Conservation (phyloP, 2,888 invertebrate genomes). For the Trachelus tabidus region DNA sequence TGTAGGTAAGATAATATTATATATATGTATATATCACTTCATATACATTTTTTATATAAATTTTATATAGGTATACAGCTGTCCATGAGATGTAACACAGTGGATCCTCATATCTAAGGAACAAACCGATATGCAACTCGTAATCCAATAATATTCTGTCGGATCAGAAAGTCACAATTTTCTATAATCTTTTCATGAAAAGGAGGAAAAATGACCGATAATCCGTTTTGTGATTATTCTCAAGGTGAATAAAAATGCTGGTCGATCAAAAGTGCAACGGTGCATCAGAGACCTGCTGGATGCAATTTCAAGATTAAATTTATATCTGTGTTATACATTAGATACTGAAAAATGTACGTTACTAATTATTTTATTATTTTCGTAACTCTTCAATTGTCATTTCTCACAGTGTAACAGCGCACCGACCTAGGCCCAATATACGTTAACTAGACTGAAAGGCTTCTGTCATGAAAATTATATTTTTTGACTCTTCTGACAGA, state of each 20-base stretch:
- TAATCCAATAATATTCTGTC: neutral
- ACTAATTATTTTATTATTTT: neutral
- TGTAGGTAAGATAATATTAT: neutral
- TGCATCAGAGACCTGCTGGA: neutral
- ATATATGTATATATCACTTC: neutral
- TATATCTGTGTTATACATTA: neutral
- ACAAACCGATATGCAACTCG: neutral
- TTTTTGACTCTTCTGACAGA: neutral
- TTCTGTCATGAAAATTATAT: neutral
- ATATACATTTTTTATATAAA: neutral
- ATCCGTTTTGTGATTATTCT: neutral
- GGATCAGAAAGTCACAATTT: neutral
- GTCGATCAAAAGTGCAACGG: neutral
- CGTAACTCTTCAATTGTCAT: neutral
- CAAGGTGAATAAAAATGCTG: neutral
- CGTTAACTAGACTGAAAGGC: neutral
- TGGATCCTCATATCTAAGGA: neutral
- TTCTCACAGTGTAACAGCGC: neutral
- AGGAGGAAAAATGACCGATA: neutral
- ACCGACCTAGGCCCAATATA: neutral
- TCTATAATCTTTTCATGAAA: neutral
- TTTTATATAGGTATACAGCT: neutral
- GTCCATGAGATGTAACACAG: neutral
- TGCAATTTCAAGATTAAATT: neutral
- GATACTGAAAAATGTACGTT: neutral